Conservation (phyloP, 2,113 vertebrate species). For the Sminthopsis crassicaudata region DNA sequence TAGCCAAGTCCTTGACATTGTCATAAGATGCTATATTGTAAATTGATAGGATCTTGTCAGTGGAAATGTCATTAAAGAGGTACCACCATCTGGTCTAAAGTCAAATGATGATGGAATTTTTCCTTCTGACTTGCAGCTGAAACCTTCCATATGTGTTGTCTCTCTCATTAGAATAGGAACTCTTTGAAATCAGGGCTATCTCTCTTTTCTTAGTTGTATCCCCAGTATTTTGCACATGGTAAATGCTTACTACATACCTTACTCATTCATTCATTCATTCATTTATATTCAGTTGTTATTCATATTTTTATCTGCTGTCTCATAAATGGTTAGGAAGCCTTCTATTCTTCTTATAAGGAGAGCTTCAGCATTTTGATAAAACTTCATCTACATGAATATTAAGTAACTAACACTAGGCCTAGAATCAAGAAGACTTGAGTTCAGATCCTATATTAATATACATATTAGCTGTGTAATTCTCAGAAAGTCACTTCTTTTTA, state of each 20-base stretch:
- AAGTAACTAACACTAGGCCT: too few species aligned
- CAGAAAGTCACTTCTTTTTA: too few species aligned
- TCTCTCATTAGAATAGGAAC: not conserved
- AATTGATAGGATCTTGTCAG: not conserved
- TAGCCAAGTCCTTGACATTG: not conserved
- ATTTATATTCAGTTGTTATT: not conserved
- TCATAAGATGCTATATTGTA: not conserved
- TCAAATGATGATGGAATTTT: not conserved
- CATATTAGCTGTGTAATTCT: too few species aligned
- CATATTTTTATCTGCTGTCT: not conserved
- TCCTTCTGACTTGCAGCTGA: not conserved
- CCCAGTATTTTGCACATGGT: not conserved
- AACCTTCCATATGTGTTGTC: not conserved
- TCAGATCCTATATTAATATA: too few species aligned
- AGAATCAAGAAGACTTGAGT: too few species aligned
- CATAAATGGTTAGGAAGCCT: not conserved
- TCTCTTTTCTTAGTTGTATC: not conserved
- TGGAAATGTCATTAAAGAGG: not conserved
- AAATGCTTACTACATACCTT: not conserved
- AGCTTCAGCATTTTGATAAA: not conserved
- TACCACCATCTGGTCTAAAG: not conserved
- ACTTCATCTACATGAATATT: not conserved
- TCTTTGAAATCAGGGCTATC: not conserved
- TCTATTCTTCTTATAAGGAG: not conserved
- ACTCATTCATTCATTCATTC: not conserved